Base-by-base conservation (phyloP, 2,888 invertebrate species). In the Patella ulyssiponensis region DNA sequence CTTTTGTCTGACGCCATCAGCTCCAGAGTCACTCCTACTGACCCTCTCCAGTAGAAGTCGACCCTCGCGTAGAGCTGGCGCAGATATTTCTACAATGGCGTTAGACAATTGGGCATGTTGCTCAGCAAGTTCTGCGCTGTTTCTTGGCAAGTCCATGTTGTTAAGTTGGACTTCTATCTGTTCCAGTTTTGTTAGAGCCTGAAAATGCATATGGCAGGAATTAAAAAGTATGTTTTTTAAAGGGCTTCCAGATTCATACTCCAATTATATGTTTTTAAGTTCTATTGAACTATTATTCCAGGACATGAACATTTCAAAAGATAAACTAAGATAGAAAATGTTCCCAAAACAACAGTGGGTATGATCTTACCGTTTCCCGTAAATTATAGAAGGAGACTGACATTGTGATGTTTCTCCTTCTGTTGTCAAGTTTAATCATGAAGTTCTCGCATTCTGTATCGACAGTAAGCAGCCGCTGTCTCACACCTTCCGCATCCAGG, bases 81-180 rank as follows among this genome's bases (percentile, higher is more conserved):
- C 93, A 53, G 95, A 94, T 53, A 94, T 94, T 81, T 94, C 94
- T 86, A 88, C 94, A 82, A 96, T 93, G 83, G 95, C 94, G 81
- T 93, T 93, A 53, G 94, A 93, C 81, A 95, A 93, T 84, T 94
- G 94, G 53, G 94, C 93, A 89, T 95, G 95, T 80, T 95, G 93
- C 86, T 94, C 94, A 75, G 94, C 94, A 80, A 95, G 93, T 88
- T 94, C 94, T 2, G 94, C 92, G n/a, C 95, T 94, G 80, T 94
- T 94, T 71, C 93, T 92, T 54, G 94, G 93, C 88, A 95, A 91
- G 86, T 95, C 94, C 71, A 94, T 93, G 72, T 94, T 94, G 72
- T 94, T 94, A 81, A 96, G 88, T 89, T 95, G 95, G 83, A 94
- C 94, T 92, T 96, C 95, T 52, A 96, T 92, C 89, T 95, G 95